Evolutionary conservation across 2,113 vertebrate species (phyloP), one percentile per base, ranked within the genome.

Genomic region (Chaetorhynchus papuensis): DNA sequence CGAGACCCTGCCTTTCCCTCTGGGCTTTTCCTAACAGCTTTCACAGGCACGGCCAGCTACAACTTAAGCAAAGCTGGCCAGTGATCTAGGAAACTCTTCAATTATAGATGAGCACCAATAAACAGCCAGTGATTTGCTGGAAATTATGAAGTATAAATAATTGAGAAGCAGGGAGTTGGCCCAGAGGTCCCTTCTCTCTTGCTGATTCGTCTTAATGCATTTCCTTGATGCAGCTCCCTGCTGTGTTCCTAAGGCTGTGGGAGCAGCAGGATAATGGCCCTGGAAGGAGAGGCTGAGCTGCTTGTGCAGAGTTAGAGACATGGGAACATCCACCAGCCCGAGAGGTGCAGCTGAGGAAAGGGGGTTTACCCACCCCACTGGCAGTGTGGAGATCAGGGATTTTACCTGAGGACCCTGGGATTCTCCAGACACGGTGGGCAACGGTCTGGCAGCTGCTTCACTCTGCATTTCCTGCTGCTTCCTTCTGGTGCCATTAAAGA

Each of bases 101-200:
- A 98, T 98, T 98, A 98, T 98, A 97, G 70, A 98, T 98, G 98
- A 97, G 92, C 93, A 94, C 97, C 97, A 98, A 98, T 98, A 98
- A 98, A 97, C 98, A 98, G 97, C 96, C 96, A 91, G 95, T 49
- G 95, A 98, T 98, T 98, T 98, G 98, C 98, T 98, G 97, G 98
- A 98, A 98, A 98, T 98, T 98, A 98, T 94, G 94, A 97, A 97
- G 54, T 30, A 98, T 98, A 96, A 98, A 98, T 98, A 98, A 98
- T 98, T 98, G 95, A 98, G 96, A 94, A 96, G 96, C 60, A 87
- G 92, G 97, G 97, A 97, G 94, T 20, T 95, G 60, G 96, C 92
- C 81, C 97, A 96, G 96, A 84, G 76, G 92, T 97, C 96, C 93
- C 96, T 95, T 68, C 78, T 95, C 97, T 97, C 96, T 95, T 96